A percentile compares a stretch with the other conserved stretches of the same genome.
These are phyloP conservation scores for Parasteatoda lunata DNA, from an alignment of 2,888 invertebrate species.

Conservation along the genomic window DNA sequence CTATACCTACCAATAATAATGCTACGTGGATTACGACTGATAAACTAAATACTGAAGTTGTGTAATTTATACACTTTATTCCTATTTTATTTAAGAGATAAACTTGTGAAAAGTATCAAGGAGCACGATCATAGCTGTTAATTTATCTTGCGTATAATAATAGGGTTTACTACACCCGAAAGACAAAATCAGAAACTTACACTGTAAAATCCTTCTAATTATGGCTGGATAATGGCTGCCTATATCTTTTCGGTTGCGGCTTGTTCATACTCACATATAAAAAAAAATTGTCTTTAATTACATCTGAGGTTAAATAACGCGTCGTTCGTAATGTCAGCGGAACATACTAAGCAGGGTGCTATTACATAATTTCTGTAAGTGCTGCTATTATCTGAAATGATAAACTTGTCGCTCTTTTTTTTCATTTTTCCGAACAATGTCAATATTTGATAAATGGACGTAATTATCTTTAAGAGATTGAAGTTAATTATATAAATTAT, in stretches of 20 bases:
- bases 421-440: background rate
- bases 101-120: background rate
- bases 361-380: constrained; percentile 32
- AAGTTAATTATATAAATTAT: constrained; percentile 27
- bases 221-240: constrained; percentile 27
- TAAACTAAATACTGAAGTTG: too few relatives aligned
- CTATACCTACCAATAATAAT: too few relatives aligned
- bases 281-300: constrained; percentile 21
- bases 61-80: too few relatives aligned
- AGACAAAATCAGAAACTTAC: constrained; percentile 18
- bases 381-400: constrained; percentile 24
- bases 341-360: constrained; percentile 10
- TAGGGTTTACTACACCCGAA: constrained; percentile 19
- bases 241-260: constrained; percentile 2
- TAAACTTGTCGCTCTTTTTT: background rate
- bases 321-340: constrained; percentile 26
- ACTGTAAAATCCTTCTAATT: constrained; percentile 31
- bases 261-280: constrained; percentile 19
- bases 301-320: constrained; percentile 13
- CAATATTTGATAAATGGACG: constrained; percentile 16
- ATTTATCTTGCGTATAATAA: constrained; percentile 43
- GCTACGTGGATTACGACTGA: too few relatives aligned
- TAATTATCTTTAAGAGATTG: constrained; percentile 17
- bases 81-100: background rate
- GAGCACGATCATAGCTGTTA: constrained; percentile 16